A percentile compares a stretch with the other conserved stretches of the same genome.
Conservation (phyloP, 35 echinoderm and acorn worm species). For the Eucidaris tribuloides region DNA sequence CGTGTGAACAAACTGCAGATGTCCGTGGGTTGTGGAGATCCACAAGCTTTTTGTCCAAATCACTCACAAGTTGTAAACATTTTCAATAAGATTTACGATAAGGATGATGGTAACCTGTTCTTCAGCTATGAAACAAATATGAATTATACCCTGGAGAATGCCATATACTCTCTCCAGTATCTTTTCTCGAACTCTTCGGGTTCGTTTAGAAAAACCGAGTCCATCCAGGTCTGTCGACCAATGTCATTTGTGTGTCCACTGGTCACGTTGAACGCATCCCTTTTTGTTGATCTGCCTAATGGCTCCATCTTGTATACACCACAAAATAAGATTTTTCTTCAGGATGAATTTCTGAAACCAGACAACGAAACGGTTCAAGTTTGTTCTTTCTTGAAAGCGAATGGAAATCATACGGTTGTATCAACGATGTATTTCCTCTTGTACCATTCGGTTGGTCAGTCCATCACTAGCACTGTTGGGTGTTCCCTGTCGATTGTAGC, state of each 20-base stretch:
- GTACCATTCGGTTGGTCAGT: neutral
- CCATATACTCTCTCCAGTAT: neutral
- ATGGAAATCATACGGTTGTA: neutral
- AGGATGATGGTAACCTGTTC: neutral
- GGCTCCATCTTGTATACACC: neutral
- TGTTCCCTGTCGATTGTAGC: neutral
- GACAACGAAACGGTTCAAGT: slow-evolving; percentile 5
- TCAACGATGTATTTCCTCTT: neutral
- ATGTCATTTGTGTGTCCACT: neutral
- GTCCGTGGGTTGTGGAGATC: neutral
- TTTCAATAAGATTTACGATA: neutral
- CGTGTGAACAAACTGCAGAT: neutral
- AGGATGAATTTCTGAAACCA: neutral
- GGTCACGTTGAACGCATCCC: neutral
- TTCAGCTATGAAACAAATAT: neutral
- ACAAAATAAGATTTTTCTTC: neutral
- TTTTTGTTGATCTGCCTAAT: neutral
- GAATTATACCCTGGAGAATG: neutral
- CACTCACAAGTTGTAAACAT: neutral
- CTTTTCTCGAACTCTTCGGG: neutral
- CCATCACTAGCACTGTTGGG: neutral
- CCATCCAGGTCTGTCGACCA: no score
- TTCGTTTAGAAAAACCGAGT: neutral
- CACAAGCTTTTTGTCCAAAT: neutral
- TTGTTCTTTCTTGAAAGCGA: neutral